A percentile compares a stretch with the other conserved stretches of the same genome.
Conservation (phyloP, 2,797 vertebrate species). For the Cryptoprocta ferox region DNA sequence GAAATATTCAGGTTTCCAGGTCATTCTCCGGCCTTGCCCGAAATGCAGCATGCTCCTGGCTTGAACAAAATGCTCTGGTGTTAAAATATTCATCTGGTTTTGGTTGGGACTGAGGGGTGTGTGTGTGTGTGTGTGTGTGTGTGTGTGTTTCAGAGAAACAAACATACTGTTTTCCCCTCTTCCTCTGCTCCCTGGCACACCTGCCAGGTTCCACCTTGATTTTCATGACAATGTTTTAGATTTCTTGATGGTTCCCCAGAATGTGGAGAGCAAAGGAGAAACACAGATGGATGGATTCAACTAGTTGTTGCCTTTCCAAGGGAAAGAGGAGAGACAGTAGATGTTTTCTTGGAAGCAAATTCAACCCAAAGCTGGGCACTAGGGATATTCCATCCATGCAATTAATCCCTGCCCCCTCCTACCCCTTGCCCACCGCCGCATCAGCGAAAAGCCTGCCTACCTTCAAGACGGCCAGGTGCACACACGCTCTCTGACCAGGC, state of each 20-base stretch:
- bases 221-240: not conserved
- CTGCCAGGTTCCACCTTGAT: not conserved
- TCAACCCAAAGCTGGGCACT: slow-evolving; percentile 50
- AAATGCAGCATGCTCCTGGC: slow-evolving; percentile 17
- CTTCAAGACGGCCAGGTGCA: not conserved
- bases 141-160: slow-evolving; percentile 3
- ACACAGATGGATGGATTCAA: slow-evolving; percentile 25
- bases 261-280: not conserved
- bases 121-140: not conserved
- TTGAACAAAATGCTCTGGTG: slow-evolving; percentile 49
- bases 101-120: not conserved
- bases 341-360: slow-evolving; percentile 52
- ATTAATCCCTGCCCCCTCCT: slow-evolving; percentile 22
- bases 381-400: slow-evolving; percentile 51
- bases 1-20: slow-evolving; percentile 75
- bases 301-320: slow-evolving; percentile 49
- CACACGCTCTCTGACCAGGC: not conserved
- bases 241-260: not conserved
- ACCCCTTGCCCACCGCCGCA: not conserved
- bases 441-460: not conserved
- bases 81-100: slow-evolving; percentile 74
- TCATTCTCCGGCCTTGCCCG: slow-evolving; percentile 67
- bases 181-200: not conserved
- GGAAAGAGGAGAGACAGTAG: slow-evolving; percentile 9
- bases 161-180: not conserved